Conservation (phyloP, 1,140 invertebrate species). For the Bilobella aurantiaca region DNA sequence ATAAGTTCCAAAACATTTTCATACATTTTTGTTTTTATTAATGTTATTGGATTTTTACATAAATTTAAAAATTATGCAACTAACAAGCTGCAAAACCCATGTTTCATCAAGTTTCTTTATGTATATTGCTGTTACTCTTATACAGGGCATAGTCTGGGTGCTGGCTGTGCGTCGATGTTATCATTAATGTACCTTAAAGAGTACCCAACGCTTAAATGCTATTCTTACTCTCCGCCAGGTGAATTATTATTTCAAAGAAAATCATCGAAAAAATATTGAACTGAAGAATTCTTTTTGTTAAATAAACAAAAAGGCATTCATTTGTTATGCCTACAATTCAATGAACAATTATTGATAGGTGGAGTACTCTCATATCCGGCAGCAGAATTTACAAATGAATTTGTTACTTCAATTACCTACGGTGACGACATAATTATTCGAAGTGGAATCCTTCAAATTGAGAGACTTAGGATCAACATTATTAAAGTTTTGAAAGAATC, state of each 20-base stretch:
- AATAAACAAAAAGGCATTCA: too few species aligned
- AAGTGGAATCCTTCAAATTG: constrained; percentile 64
- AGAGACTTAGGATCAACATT: constrained; percentile 13
- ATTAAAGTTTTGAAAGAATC: constrained; percentile 15
- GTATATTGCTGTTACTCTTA: background rate
- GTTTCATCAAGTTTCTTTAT: background rate
- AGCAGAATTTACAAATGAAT: constrained; percentile 59
- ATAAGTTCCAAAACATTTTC: too few species aligned
- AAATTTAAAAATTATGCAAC: too few species aligned
- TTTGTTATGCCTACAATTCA: background rate
- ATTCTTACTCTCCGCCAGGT: constrained; percentile 65
- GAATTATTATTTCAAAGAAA: background rate
- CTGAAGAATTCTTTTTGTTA: too few species aligned
- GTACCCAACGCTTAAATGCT: constrained; percentile 60
- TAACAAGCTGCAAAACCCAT: too few species aligned
- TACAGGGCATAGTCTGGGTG: constrained; percentile 69
- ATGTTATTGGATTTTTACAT: background rate
- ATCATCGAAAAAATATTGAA: too few species aligned
- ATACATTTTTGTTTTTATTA: constrained; percentile 5
- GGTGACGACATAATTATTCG: constrained; percentile 83
- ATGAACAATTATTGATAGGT: constrained; percentile 42
- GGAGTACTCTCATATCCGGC: constrained; percentile 61
- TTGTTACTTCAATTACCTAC: constrained; percentile 71
- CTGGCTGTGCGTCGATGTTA: constrained; percentile 64
- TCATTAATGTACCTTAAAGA: constrained; percentile 60